These are phyloP conservation scores for Parotocinclus haroldoi DNA, from an alignment of 2,797 vertebrate genomes.

Conservation along the genomic window DNA sequence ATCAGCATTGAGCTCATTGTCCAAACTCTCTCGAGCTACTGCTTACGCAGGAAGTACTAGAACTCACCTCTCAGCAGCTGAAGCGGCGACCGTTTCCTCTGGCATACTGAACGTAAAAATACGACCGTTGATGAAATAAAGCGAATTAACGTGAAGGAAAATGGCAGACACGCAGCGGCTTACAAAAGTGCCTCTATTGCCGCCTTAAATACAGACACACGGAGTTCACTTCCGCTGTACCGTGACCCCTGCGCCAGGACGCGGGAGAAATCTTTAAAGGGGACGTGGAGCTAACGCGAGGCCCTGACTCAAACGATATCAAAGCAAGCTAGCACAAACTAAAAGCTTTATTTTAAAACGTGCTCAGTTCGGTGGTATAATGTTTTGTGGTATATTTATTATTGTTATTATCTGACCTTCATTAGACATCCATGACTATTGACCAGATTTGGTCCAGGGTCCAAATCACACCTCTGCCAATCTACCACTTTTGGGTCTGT, in stretches of 20 bases:
- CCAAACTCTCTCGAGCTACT: neutral
- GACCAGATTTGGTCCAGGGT: too few relatives aligned
- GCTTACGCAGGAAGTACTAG: neutral
- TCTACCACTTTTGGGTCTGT: too few relatives aligned
- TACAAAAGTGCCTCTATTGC: slow-evolving; percentile 62
- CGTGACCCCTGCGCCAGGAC: slow-evolving; percentile 52
- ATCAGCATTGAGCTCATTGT: neutral
- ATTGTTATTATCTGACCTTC: too few relatives aligned
- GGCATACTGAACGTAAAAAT: slow-evolving; percentile 59
- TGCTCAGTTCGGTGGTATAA: too few relatives aligned
- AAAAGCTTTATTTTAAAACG: too few relatives aligned
- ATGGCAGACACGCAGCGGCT: slow-evolving; percentile 34
- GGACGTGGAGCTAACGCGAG: neutral
- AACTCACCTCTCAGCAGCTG: slow-evolving; percentile 62
- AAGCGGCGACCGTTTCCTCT: slow-evolving; percentile 65
- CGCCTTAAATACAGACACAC: slow-evolving; percentile 76
- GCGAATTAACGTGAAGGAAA: neutral
- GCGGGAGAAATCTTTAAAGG: slow-evolving; percentile 75
- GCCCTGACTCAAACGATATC: too few relatives aligned
- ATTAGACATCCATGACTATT: too few relatives aligned
- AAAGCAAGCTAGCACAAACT: too few relatives aligned
- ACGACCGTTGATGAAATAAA: neutral
- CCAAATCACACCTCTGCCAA: too few relatives aligned
- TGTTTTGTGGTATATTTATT: too few relatives aligned
- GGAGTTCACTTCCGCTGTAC: slow-evolving; percentile 67